Conservation (phyloP, 1,140 invertebrate species). For the Ceratina australensis region DNA sequence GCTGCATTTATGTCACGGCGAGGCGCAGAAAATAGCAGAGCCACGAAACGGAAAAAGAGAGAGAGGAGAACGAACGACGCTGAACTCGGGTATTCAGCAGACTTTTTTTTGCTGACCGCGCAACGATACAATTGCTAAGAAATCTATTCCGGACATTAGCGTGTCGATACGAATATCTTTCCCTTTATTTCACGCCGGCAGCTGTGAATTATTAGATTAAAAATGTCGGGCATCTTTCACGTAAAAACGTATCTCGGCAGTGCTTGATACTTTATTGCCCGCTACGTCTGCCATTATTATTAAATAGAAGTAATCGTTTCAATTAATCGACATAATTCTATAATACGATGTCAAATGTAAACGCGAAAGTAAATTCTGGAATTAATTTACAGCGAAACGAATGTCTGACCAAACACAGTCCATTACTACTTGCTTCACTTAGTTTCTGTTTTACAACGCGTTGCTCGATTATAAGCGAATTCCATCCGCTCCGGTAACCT, state of each 20-base stretch:
- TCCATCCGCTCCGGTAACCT: no score
- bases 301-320: no score
- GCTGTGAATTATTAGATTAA: not conserved
- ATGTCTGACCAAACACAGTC: not conserved
- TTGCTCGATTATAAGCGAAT: no score
- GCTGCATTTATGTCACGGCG: not conserved
- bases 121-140: not conserved
- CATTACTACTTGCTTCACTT: not conserved
- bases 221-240: no score
- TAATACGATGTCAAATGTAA: no score
- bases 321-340: no score
- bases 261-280: not conserved
- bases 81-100: not conserved
- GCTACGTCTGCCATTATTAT: no score
- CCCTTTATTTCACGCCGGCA: not conserved
- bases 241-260: no score
- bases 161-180: not conserved
- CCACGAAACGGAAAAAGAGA: constrained; percentile 4
- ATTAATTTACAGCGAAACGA: not conserved
- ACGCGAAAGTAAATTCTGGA: not conserved
- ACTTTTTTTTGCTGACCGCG: not conserved
- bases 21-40: not conserved
- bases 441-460: no score
- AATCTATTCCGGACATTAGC: constrained; percentile 12
- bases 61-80: not conserved